These are phyloP conservation scores for Paraplagusia blochii DNA, from an alignment of 2,113 vertebrate species.

Conservation along the genomic window DNA sequence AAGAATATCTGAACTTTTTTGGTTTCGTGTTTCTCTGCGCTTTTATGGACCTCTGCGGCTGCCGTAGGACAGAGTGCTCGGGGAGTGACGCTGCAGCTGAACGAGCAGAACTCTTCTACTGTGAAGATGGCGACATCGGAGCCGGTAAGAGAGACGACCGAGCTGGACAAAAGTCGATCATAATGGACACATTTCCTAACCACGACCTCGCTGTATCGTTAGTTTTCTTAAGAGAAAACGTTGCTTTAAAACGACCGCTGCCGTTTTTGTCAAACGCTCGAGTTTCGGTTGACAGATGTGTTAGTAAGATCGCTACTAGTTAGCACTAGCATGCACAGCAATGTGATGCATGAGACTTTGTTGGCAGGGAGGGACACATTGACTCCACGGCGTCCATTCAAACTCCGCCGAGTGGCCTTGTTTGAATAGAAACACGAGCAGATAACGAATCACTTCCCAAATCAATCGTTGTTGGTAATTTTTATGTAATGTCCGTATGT, in stretches of 20 bases:
- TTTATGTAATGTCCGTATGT: accelerated
- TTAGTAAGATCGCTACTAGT: constrained; percentile 42
- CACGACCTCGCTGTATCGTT: background rate
- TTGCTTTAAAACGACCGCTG: background rate
- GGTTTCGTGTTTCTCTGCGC: background rate
- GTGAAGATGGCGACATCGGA: constrained; percentile 85
- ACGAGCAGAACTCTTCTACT: constrained; percentile 67
- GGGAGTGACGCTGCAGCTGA: constrained; percentile 70
- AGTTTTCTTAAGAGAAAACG: accelerated
- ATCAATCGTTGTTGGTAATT: background rate
- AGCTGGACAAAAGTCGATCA: background rate
- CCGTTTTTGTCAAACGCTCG: background rate
- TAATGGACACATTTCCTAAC: background rate
- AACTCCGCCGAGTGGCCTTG: constrained; percentile 32
- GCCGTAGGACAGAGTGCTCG: constrained; percentile 65
- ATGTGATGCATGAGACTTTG: constrained; percentile 65
- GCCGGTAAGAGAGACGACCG: constrained; percentile 75
- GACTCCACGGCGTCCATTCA: constrained; percentile 52
- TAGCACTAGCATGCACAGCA: constrained; percentile 63
- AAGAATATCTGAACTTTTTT: too few relatives aligned
- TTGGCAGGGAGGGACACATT: constrained; percentile 56
- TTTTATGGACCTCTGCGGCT: constrained; percentile 26
- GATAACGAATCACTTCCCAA: background rate
- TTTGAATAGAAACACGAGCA: background rate
- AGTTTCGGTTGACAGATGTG: constrained; percentile 6